Evolutionary conservation across 2,888 invertebrate species (phyloP).

Genomic region (Laothoe populi): DNA sequence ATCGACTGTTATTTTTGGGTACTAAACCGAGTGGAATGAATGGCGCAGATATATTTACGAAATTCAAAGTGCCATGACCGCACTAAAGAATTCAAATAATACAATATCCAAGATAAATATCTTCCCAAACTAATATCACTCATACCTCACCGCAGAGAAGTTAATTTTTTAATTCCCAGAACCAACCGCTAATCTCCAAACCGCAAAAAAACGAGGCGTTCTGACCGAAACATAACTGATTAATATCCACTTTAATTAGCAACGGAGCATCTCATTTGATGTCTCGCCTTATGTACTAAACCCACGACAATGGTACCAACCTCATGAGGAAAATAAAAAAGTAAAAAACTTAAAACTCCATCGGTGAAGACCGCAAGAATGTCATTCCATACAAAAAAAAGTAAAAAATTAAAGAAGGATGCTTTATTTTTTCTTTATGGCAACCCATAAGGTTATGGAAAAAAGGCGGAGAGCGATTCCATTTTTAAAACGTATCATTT

Average conservation of each 20-base stretch:
- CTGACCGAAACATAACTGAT: slow-evolving; percentile 72
- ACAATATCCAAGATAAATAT: slow-evolving; percentile 19
- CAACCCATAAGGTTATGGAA: slow-evolving; percentile 83
- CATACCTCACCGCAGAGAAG: slow-evolving; percentile 58
- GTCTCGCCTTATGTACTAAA: slow-evolving; percentile 63
- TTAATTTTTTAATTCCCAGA: slow-evolving; percentile 74
- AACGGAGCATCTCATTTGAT: slow-evolving; percentile 69
- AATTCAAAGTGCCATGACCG: slow-evolving; percentile 17
- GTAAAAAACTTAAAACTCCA: slow-evolving; percentile 22
- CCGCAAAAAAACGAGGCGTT: slow-evolving; percentile 69
- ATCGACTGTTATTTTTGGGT: slow-evolving; percentile 7
- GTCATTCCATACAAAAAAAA: slow-evolving; percentile 60
- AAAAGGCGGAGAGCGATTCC: slow-evolving; percentile 84
- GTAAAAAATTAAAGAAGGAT: slow-evolving; percentile 81
- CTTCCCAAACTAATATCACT: slow-evolving; percentile 54
- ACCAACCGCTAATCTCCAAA: slow-evolving; percentile 72
- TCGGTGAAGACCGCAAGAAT: slow-evolving; percentile 81
- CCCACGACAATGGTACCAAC: slow-evolving; percentile 56
- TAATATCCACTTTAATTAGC: slow-evolving; percentile 76
- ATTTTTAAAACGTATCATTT: slow-evolving; percentile 85
- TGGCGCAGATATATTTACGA: background rate
- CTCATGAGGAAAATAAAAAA: slow-evolving; percentile 25
- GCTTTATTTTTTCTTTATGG: slow-evolving; percentile 80
- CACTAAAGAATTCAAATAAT: slow-evolving; percentile 16
- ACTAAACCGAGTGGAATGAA: background rate